Conservation (phyloP, 2,797 vertebrate genomes). For the Odontamblyopus rebecca region DNA sequence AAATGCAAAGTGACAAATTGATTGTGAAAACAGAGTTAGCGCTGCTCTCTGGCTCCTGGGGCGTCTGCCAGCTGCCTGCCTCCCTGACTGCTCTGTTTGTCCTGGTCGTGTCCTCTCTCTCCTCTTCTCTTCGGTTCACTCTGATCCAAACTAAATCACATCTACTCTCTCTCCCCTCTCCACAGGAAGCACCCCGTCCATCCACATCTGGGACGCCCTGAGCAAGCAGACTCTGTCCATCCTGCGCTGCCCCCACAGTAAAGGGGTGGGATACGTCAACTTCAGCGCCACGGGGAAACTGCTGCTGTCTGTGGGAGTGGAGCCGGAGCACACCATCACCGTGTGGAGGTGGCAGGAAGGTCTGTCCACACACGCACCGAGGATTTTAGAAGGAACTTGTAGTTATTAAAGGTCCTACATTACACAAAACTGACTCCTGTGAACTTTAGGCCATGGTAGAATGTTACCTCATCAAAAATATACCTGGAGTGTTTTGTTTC, state of each 20-base stretch:
- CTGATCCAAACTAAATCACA: not conserved
- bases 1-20: not conserved
- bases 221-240: conserved; percentile 92
- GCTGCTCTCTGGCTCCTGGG: conserved; percentile 31
- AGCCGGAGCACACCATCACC: conserved; percentile 90
- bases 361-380: conserved; percentile 39
- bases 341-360: conserved; percentile 98
- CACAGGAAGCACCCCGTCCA: conserved; percentile 88
- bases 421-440: no score
- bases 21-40: no score
- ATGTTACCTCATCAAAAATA: no score
- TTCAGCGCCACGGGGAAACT: conserved; percentile 95
- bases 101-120: not conserved
- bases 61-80: conserved; percentile 39
- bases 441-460: no score
- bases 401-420: no score
- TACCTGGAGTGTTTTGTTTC: no score
- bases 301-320: conserved; percentile 90
- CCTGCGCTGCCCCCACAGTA: conserved; percentile 90
- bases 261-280: conserved; percentile 90
- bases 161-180: not conserved
- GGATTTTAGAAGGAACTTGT: not conserved
- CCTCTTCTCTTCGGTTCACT: not conserved
- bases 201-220: conserved; percentile 95
- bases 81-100: conserved; percentile 26